phyloP scores from a whole-genome alignment of 2,888 invertebrate species.

The Pterostichus madidus region DNA sequence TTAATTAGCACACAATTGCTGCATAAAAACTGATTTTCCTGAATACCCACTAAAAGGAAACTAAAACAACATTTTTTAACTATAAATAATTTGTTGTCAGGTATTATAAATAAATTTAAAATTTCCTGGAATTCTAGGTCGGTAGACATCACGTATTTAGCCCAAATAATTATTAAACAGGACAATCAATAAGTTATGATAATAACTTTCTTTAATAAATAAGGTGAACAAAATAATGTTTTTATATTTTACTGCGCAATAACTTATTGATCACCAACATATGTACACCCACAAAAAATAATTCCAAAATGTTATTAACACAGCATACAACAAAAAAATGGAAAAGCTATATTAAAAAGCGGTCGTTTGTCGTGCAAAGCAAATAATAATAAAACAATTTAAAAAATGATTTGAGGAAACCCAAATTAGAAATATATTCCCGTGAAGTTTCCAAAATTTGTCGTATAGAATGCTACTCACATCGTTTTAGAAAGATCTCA shows the following conservation, averaged over 20 bases:
- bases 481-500: conserved; percentile 52
- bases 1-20: no score
- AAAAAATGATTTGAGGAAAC: conserved; percentile 15
- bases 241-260: conserved; percentile 7
- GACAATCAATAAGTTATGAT: conserved; percentile 9
- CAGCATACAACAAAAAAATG: conserved; percentile 39
- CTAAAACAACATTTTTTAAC: no score
- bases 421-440: conserved; percentile 28
- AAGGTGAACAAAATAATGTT: conserved; percentile 13
- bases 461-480: conserved; percentile 43
- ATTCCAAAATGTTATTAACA: conserved; percentile 40
- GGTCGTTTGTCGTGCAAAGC: conserved; percentile 34
- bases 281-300: conserved; percentile 16
- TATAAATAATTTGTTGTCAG: no score
- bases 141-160: neutral
- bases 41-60: no score
- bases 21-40: no score
- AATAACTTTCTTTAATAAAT: neutral
- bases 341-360: conserved; percentile 48
- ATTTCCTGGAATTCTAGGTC: no score
- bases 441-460: conserved; percentile 55
- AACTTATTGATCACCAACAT: conserved; percentile 17
- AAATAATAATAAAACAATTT: conserved; percentile 26
- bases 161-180: neutral
- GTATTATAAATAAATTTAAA: no score